Evolutionary conservation across 1,140 invertebrate genomes (phyloP).

Genomic region (Scaptomyza montana): DNA sequence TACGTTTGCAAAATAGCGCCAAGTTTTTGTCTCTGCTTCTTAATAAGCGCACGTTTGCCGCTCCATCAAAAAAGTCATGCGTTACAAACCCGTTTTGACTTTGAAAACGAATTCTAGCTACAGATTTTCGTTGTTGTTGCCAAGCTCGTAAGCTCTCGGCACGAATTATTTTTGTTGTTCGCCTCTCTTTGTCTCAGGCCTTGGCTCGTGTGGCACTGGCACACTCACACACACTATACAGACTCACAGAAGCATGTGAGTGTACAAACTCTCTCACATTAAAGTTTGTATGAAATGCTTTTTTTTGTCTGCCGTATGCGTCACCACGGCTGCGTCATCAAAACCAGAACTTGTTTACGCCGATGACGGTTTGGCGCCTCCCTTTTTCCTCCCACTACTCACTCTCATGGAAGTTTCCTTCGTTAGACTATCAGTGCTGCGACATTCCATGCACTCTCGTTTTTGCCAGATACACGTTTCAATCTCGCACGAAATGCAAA

Average conservation of each 20-base stretch:
- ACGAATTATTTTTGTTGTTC: conserved; percentile 7
- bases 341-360: conserved; percentile 29
- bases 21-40: conserved; percentile 30
- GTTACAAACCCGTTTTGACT: conserved; percentile 41
- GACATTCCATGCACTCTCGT: conserved; percentile 31
- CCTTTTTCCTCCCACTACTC: neutral
- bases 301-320: conserved; percentile 29
- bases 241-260: neutral
- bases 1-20: conserved; percentile 46
- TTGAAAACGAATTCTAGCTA: conserved; percentile 40
- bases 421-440: conserved; percentile 24
- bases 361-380: conserved; percentile 27
- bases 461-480: conserved; percentile 36
- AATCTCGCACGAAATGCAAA: conserved; percentile 42
- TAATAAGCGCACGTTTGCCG: conserved; percentile 17
- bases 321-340: conserved; percentile 51
- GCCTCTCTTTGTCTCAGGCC: conserved; percentile 23
- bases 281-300: conserved; percentile 2
- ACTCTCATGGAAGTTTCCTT: conserved; percentile 4
- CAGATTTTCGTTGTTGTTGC: conserved; percentile 52
- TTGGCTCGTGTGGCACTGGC: conserved; percentile 21
- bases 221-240: neutral
- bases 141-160: conserved; percentile 55
- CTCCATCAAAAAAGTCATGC: conserved; percentile 29
- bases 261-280: conserved; percentile 1